Conservation (phyloP, 2,888 invertebrate genomes). For the Apamea crenata region DNA sequence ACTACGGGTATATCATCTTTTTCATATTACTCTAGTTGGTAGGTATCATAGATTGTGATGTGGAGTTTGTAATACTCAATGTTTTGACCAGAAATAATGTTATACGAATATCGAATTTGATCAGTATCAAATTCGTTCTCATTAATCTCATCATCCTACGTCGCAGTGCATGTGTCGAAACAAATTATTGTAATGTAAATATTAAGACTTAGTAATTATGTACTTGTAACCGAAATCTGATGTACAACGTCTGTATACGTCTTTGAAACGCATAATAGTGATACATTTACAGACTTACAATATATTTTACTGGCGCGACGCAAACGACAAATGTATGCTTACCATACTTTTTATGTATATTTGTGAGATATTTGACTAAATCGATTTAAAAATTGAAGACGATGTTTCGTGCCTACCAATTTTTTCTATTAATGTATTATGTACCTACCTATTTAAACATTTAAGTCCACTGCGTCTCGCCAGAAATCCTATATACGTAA, state of each 20-base stretch:
- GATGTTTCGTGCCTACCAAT: constrained; percentile 66
- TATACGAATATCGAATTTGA: constrained; percentile 59
- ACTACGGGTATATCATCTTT: constrained; percentile 50
- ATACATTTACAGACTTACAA: constrained; percentile 78
- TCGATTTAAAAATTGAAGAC: constrained; percentile 64
- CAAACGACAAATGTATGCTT: constrained; percentile 61
- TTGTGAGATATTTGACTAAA: constrained; percentile 65
- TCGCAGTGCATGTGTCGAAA: constrained; percentile 68
- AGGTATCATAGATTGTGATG: constrained; percentile 55
- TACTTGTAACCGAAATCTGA: constrained; percentile 86
- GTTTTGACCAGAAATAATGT: constrained; percentile 64
- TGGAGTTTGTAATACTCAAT: constrained; percentile 60
- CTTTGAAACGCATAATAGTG: constrained; percentile 79
- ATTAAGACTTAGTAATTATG: constrained; percentile 79
- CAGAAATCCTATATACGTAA: constrained; percentile 87
- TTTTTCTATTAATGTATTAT: constrained; percentile 66
- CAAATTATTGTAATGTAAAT: constrained; percentile 79
- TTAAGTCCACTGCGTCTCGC: constrained; percentile 73
- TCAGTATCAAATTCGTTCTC: constrained; percentile 54
- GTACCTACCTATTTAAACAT: constrained; percentile 58
- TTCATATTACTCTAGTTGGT: constrained; percentile 57
- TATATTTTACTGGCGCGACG: constrained; percentile 76
- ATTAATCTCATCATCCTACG: constrained; percentile 46
- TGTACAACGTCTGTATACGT: constrained; percentile 90
- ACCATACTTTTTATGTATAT: constrained; percentile 65